A percentile compares a stretch with the other conserved stretches of the same genome.
phyloP scores from a whole-genome alignment of 2,113 vertebrate genomes.

The Aldabrachelys gigantea region DNA sequence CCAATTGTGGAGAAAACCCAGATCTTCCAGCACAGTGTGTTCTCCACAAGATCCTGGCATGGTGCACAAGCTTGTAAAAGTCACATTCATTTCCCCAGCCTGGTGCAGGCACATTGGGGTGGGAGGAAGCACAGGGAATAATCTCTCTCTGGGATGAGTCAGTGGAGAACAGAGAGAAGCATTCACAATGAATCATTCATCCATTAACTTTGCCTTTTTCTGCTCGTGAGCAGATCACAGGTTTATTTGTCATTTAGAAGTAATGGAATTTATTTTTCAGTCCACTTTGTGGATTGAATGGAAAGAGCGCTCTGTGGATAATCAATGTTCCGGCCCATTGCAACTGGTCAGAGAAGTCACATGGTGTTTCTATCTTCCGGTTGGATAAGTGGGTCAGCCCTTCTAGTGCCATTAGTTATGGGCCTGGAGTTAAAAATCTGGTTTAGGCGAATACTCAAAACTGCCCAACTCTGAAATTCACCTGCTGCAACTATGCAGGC shows the following conservation, averaged over 20 bases:
- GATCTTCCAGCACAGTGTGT: background rate
- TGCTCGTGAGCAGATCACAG: background rate
- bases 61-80: background rate
- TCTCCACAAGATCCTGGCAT: background rate
- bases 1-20: background rate
- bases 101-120: background rate
- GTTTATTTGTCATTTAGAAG: background rate
- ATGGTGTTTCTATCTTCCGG: background rate
- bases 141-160: background rate
- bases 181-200: background rate
- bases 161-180: background rate
- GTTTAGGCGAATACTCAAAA: background rate
- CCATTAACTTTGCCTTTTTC: background rate
- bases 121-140: background rate
- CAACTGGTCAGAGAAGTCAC: background rate
- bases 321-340: background rate
- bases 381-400: background rate
- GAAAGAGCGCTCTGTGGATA: background rate
- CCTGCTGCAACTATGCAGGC: background rate
- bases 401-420: background rate
- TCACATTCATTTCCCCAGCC: background rate
- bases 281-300: background rate
- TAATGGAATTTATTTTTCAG: background rate
- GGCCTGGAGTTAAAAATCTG: background rate
- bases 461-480: background rate